Evolutionary conservation across 2,113 vertebrate genomes (phyloP).

Genomic region (Hyla sarda): DNA sequence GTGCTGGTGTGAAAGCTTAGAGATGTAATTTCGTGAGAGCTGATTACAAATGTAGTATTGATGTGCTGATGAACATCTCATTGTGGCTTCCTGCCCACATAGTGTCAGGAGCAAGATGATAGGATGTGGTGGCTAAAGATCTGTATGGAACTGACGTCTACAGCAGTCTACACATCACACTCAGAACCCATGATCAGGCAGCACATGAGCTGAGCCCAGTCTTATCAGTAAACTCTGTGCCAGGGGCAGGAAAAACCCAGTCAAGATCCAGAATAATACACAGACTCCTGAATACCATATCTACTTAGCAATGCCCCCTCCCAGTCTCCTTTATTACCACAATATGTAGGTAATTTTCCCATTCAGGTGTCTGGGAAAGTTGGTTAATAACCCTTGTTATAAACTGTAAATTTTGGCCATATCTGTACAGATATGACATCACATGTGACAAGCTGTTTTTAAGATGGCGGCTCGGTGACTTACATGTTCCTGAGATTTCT

Average conservation of each 20-base stretch:
- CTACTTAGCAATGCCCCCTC: too few species aligned
- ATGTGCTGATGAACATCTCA: not conserved
- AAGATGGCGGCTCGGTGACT: not conserved
- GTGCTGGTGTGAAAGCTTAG: too few species aligned
- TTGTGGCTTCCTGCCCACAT: constrained; percentile 27
- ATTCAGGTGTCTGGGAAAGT: too few species aligned
- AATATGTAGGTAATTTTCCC: too few species aligned
- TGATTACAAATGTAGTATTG: not conserved
- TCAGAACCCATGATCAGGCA: not conserved
- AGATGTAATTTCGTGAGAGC: not conserved
- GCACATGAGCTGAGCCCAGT: not conserved
- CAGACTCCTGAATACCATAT: too few species aligned
- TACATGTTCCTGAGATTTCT: not conserved
- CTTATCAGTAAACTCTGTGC: too few species aligned
- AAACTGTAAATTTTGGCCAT: not conserved
- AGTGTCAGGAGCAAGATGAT: not conserved
- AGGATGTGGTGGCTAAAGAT: constrained; percentile 36
- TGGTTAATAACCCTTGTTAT: not conserved
- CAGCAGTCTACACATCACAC: not conserved
- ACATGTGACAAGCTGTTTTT: too few species aligned
- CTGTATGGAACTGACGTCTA: not conserved
- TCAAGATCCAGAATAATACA: too few species aligned
- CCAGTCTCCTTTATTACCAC: too few species aligned
- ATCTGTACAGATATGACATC: too few species aligned
- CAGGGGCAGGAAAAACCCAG: too few species aligned